Percentiles rank a stretch among this genome's conserved stretches.
These are phyloP conservation scores for Antennarius striatus DNA, from an alignment of 2,113 vertebrate genomes.

Conservation along the genomic window DNA sequence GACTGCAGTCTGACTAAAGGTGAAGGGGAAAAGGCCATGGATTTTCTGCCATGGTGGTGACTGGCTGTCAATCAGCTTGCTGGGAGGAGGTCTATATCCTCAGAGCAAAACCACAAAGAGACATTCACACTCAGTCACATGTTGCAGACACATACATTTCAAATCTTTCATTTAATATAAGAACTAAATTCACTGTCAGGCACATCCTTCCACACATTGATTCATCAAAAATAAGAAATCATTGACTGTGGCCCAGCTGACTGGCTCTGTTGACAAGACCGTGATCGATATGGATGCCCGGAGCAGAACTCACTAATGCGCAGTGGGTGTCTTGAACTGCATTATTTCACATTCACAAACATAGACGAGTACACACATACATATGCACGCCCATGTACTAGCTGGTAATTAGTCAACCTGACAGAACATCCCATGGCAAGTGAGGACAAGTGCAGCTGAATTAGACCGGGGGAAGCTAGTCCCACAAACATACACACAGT, in stretches of 20 bases:
- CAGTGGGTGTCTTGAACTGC: constrained; percentile 38
- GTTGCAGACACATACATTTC: background rate
- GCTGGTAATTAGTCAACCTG: constrained; percentile 74
- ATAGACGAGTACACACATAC: background rate
- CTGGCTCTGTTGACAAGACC: constrained; percentile 44
- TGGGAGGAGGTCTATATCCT: constrained; percentile 17
- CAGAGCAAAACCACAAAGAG: constrained; percentile 34
- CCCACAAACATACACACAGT: constrained; percentile 55
- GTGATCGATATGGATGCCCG: constrained; percentile 59
- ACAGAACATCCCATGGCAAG: constrained; percentile 69
- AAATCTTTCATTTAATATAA: constrained; percentile 9
- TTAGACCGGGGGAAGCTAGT: constrained; percentile 60
- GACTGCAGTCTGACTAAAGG: constrained; percentile 66
- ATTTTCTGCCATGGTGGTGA: constrained; percentile 68
- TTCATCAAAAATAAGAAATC: constrained; percentile 62
- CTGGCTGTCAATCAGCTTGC: constrained; percentile 64
- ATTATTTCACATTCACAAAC: constrained; percentile 31
- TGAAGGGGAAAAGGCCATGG: constrained; percentile 63
- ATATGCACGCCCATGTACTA: constrained; percentile 20
- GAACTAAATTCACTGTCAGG: background rate
- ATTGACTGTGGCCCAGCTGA: constrained; percentile 53
- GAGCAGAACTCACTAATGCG: constrained; percentile 31
- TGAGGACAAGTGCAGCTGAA: constrained; percentile 68
- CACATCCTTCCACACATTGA: constrained; percentile 28
- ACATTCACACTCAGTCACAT: constrained; percentile 15